Conservation (phyloP, 35 echinoderm and acorn worm genomes). For the Stichopus chloronotus region DNA sequence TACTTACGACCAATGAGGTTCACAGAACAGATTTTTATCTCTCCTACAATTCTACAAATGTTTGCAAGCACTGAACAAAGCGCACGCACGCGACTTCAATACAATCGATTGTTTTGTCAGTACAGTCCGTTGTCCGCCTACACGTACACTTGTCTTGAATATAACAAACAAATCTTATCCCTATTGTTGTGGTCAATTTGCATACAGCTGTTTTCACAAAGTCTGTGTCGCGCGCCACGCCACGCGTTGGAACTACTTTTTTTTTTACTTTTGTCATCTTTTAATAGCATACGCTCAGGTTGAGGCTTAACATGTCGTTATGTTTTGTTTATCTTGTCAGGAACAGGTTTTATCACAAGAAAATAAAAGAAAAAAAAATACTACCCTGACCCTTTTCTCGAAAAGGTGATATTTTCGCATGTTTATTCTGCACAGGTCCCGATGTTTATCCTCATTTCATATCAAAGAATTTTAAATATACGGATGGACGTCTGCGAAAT, state of each 20-base stretch:
- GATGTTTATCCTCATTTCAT: background rate
- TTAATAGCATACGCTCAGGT: background rate
- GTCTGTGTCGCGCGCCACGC: conserved; percentile 28
- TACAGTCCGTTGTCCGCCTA: background rate
- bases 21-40: no score
- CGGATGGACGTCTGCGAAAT: background rate
- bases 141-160: background rate
- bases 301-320: conserved; percentile 9
- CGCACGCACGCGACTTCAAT: background rate
- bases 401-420: background rate
- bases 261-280: conserved; percentile 35
- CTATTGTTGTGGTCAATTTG: conserved; percentile 21
- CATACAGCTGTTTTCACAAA: conserved; percentile 13
- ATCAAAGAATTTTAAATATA: background rate
- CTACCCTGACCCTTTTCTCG: background rate
- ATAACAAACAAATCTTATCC: background rate
- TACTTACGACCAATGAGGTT: no score
- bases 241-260: conserved; percentile 50
- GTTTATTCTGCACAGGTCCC: conserved; percentile 37
- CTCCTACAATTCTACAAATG: background rate
- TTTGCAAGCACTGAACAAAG: background rate
- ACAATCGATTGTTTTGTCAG: background rate
- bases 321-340: conserved; percentile 4
- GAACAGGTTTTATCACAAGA: conserved; percentile 4
- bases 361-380: no score